Evolutionary conservation across 2,113 vertebrate species (phyloP).

Genomic region (Dasyurus viverrinus): DNA sequence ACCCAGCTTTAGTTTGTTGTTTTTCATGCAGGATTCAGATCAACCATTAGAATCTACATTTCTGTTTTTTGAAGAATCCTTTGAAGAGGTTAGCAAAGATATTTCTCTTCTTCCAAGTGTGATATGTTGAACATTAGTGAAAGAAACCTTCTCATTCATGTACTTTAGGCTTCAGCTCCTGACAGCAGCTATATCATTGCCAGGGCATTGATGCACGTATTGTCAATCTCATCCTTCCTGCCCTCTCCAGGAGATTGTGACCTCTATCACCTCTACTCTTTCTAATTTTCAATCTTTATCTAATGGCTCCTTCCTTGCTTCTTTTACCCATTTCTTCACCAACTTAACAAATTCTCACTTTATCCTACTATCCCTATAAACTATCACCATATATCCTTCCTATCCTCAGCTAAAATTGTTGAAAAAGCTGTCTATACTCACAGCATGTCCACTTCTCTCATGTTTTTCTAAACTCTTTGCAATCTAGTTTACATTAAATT

Average conservation of each 20-base stretch:
- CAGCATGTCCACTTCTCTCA: not conserved
- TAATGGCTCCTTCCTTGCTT: constrained; percentile 1
- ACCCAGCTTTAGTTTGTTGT: not conserved
- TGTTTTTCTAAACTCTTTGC: not conserved
- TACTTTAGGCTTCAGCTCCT: not conserved
- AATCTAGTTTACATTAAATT: not conserved
- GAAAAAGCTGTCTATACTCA: not conserved
- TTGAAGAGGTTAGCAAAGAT: not conserved
- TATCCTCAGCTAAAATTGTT: constrained; percentile 19
- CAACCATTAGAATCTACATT: not conserved
- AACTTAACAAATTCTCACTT: not conserved
- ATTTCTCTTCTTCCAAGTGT: not conserved
- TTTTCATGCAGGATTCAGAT: not conserved
- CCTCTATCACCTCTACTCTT: not conserved
- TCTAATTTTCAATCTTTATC: not conserved
- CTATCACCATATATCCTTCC: not conserved
- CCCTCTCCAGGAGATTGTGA: not conserved
- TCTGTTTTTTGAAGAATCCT: not conserved
- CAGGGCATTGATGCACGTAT: not conserved
- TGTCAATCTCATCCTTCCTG: not conserved
- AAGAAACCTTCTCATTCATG: not conserved
- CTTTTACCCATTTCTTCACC: not conserved
- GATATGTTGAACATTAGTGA: not conserved
- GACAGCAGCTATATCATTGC: not conserved
- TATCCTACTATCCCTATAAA: not conserved